phyloP scores from a whole-genome alignment of 2,888 invertebrate genomes.

The Andrena minutula region DNA sequence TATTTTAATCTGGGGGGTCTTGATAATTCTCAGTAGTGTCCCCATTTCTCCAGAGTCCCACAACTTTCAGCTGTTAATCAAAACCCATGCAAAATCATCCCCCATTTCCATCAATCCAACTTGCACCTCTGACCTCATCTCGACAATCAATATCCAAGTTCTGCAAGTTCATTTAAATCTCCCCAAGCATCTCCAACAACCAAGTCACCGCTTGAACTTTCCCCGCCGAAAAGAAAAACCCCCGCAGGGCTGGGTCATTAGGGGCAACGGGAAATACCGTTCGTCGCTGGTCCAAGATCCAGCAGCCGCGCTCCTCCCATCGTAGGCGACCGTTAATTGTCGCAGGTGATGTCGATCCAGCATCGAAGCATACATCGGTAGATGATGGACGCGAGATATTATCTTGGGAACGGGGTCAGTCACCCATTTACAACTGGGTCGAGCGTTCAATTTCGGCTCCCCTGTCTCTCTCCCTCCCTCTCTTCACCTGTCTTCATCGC shows the following conservation, averaged over 20 bases:
- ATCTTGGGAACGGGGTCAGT: constrained; percentile 80
- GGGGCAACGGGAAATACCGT: constrained; percentile 1
- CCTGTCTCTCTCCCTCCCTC: constrained; percentile 39
- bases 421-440: constrained; percentile 84
- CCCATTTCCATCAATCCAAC: no score
- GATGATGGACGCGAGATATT: constrained; percentile 77
- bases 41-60: no score
- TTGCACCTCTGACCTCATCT: no score
- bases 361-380: constrained; percentile 78
- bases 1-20: no score
- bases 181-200: background rate
- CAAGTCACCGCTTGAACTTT: background rate
- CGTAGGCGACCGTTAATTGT: constrained; percentile 55
- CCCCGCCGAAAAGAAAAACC: background rate
- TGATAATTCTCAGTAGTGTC: no score
- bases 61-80: no score
- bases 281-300: background rate
- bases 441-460: constrained; percentile 67
- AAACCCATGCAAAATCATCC: no score
- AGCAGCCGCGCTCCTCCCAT: background rate
- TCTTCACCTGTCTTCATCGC: constrained; percentile 47
- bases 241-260: background rate
- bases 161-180: background rate
- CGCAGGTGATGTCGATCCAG: constrained; percentile 64
- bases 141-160: background rate